Base-by-base conservation (phyloP, 2,113 vertebrate genomes). In the Chaetodon auriga region DNA sequence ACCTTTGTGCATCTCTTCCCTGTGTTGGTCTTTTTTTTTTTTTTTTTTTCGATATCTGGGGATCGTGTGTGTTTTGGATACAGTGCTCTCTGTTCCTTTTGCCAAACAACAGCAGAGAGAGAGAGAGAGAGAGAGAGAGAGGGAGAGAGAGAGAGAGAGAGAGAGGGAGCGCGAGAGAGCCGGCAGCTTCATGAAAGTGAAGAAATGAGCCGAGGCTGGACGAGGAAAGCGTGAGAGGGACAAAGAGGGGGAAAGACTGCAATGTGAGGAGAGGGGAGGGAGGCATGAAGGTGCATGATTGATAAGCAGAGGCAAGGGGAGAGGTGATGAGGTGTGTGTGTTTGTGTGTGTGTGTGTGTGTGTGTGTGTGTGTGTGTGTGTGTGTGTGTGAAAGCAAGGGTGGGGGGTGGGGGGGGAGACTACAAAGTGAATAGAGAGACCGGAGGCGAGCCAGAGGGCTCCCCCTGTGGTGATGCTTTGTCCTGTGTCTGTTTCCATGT, bases 291-390 rank as follows among this genome's bases (percentile, higher is more conserved):
- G 51, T 7, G 2, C 1, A 16, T 77, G 77, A 87, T 65, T 74
- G 60, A 86, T 84, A 68, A 70, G 36, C 15, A 18, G 7, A 30
- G 12, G 38, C 4, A 48, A 55, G 48, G 73, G 49, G 66, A 55
- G 41, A 73, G 25, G n/a, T 55, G 55, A 77, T 58, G 68, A 77
- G 66, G 68, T 30, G 38, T 54, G 61, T 66, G 16, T 25, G 57
- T 79, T 43, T 53, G 48, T 16, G 49, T 12, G 25, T 8, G 19
- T 30, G 38, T 54, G 61, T 66, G 16, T 25, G 57, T 79, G 54
- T 53, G 48, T 16, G 49, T 12, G 25, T 8, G 19, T 30, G 38
- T 54, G 61, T 66, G 16, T 25, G 57, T 79, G 54, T 53, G 16
- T 25, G 57, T 79, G 54, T 53, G 48, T 16, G 49, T 12, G 25